Evolutionary conservation across 2,797 vertebrate genomes (phyloP).

Genomic region (Xerus rutilus): DNA sequence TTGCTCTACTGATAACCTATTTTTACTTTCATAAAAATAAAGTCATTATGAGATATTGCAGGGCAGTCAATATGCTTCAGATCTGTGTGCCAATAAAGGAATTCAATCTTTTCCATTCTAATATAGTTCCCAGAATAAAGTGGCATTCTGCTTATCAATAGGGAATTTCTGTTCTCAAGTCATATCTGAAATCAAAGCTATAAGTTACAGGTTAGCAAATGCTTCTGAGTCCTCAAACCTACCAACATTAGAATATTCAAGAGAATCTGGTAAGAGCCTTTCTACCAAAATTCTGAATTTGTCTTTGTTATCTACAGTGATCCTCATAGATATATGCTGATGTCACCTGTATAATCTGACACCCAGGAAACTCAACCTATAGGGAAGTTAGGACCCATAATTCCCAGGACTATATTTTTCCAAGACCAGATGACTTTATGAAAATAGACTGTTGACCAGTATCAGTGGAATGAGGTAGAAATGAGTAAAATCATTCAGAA

Average conservation of each 20-base stretch:
- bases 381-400: not conserved
- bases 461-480: not conserved
- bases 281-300: no score
- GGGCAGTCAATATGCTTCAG: not conserved
- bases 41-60: not conserved
- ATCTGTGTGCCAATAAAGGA: not conserved
- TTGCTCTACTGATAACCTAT: not conserved
- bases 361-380: not conserved
- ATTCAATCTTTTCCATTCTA: not conserved
- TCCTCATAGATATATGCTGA: not conserved
- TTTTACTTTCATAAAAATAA: conserved; percentile 32
- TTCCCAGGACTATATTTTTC: not conserved
- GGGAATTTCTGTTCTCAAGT: not conserved
- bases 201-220: not conserved
- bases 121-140: conserved; percentile 28
- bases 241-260: no score
- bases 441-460: not conserved
- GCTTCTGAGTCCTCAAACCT: no score
- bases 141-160: not conserved
- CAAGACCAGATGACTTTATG: not conserved
- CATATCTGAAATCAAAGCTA: not conserved
- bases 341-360: not conserved
- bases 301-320: no score
- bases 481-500: not conserved
- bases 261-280: no score